phyloP scores from a whole-genome alignment of 2,113 vertebrate species.

The Microcebus griseorufus region DNA sequence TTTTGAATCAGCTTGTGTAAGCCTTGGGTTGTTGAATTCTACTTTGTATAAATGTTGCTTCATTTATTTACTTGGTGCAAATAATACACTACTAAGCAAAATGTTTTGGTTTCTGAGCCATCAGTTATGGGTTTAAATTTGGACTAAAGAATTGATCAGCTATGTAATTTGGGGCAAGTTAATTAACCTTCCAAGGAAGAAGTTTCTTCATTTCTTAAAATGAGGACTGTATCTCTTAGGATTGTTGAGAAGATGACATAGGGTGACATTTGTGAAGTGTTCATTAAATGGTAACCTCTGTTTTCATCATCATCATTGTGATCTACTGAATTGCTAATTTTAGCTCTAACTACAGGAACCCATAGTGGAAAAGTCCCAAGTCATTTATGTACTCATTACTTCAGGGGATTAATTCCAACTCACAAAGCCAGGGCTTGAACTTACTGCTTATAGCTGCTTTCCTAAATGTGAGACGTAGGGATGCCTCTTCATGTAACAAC shows the following conservation, averaged over 20 bases:
- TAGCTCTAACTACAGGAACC: background rate
- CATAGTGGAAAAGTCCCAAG: background rate
- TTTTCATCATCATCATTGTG: fast-evolving
- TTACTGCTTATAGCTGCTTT: background rate
- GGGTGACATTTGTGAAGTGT: background rate
- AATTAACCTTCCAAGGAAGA: background rate
- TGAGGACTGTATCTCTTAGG: fast-evolving
- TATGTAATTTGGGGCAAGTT: background rate
- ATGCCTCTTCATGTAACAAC: background rate
- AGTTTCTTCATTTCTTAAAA: background rate
- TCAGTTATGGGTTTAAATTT: background rate
- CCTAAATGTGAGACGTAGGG: background rate
- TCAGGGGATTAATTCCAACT: background rate
- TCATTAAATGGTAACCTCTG: fast-evolving
- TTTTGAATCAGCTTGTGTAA: background rate
- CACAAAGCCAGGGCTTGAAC: background rate
- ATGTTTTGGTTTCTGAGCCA: background rate
- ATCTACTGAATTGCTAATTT: background rate
- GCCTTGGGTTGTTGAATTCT: background rate
- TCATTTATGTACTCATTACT: background rate
- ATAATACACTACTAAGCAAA: background rate
- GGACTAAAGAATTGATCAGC: background rate
- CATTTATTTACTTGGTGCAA: background rate
- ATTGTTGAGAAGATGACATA: background rate
- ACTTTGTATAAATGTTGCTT: background rate